phyloP scores from a whole-genome alignment of 2,888 invertebrate genomes.

The Lasioglossum pauxillum region DNA sequence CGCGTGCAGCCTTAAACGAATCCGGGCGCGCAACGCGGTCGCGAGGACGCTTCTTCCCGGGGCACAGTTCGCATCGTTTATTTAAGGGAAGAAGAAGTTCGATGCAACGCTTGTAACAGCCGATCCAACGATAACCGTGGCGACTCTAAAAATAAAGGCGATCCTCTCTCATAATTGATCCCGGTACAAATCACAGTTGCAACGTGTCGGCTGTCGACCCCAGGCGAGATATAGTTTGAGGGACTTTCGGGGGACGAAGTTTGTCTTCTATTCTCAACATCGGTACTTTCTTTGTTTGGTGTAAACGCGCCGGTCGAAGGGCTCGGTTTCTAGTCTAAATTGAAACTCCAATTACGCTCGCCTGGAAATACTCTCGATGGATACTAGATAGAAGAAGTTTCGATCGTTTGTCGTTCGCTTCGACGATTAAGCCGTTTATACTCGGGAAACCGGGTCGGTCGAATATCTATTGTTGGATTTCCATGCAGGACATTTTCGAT shows the following conservation, averaged over 20 bases:
- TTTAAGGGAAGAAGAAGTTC: background rate
- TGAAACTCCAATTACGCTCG: conserved; percentile 3
- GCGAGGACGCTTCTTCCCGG: background rate
- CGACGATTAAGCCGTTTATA: background rate
- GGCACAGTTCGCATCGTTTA: background rate
- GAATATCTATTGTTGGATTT: no score
- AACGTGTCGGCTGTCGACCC: background rate
- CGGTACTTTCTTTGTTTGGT: background rate
- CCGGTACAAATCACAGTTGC: background rate
- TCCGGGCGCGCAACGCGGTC: background rate
- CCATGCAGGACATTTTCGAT: no score
- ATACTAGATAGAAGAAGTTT: background rate
- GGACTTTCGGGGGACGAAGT: background rate
- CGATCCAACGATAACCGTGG: background rate
- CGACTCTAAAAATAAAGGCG: background rate
- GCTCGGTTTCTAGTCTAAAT: background rate
- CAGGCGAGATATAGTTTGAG: background rate
- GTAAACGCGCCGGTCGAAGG: background rate
- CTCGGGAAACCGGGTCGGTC: background rate
- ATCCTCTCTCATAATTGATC: background rate
- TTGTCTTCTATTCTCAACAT: background rate
- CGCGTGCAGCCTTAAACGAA: background rate
- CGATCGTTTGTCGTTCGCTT: background rate
- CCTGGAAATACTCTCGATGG: background rate
- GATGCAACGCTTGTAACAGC: background rate